Evolutionary conservation across 2,888 invertebrate genomes (phyloP), one percentile per base, ranked within the genome.

Genomic region (Volucella bombylans): DNA sequence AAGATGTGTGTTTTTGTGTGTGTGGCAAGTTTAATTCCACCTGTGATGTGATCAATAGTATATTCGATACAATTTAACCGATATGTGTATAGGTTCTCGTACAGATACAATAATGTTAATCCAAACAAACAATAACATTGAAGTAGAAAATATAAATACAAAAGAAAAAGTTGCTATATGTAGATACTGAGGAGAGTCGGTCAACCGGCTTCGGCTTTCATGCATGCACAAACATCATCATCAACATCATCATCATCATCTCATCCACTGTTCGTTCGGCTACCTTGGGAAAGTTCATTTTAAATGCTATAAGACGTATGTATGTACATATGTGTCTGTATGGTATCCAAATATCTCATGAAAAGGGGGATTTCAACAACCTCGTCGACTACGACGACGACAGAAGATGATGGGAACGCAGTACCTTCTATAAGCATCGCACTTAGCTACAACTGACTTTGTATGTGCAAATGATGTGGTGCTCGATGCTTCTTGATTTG

Each of bases 271-370:
- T 31, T 31, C 31, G 31, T 31, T 31, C 6, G 31, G 31, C 67
- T 76, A 72, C 74, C 71, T 85, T 85, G 85, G 72, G 81, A 81
- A 85, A 85, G 76, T 81, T 83, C 71, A 85, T 41, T 76, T 76
- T 55, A 59, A 80, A 85, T 74, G 54, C 55, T 76, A 65, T 62
- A 65, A 65, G 61, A 41, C 38, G 52, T 39, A n/a, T 15, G 64
- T 45, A 31, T 1, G 6, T 31, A 31, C 74, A 57, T 18, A 45
- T 64, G 57, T 52, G 52, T 15, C 43, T 39, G 23, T 64, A 39
- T 9, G 47, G 31, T 50, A 23, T 62, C 18, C 15, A 2, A 18
- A 45, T 62, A 10, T 59, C 15, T 11, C 49, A 31, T 8, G 47
- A 52, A 49, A 52, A 18, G 38, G 54, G 67, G 31, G 43, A 12